Conservation (phyloP, 2,797 vertebrate genomes). For the Chiroxiphia lanceolata region DNA sequence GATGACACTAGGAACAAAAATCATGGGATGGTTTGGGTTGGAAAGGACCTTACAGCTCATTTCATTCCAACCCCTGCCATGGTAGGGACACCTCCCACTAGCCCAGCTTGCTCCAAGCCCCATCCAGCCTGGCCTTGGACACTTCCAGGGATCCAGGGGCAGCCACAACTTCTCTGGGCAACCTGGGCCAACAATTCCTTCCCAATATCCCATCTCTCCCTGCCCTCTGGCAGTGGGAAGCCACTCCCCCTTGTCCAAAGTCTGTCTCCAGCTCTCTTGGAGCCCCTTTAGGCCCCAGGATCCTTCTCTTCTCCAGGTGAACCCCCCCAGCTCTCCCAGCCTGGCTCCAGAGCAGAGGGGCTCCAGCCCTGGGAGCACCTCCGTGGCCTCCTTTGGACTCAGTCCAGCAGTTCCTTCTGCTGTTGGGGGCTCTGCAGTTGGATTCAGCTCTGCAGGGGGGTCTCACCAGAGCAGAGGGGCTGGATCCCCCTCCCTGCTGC, state of each 20-base stretch:
- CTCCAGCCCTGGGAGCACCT: not conserved
- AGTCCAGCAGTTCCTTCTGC: not conserved
- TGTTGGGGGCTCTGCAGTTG: not conserved
- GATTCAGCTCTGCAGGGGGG: not conserved
- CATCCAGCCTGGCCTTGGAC: fast-evolving
- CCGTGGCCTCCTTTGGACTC: fast-evolving
- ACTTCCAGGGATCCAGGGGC: not conserved
- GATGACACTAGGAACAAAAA: not conserved
- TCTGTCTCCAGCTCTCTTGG: not conserved
- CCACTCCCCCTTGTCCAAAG: not conserved
- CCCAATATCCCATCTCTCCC: not conserved
- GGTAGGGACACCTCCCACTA: fast-evolving
- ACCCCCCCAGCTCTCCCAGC: not conserved
- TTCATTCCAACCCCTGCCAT: fast-evolving
- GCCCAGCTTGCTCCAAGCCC: not conserved
- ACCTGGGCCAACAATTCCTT: not conserved
- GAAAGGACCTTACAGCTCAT: not conserved
- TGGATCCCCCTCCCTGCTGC: not conserved
- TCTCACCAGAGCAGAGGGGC: not conserved
- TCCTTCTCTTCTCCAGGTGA: not conserved
- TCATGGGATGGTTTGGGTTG: not conserved
- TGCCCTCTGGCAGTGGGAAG: not conserved
- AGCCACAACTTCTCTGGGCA: not conserved
- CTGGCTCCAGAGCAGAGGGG: not conserved
- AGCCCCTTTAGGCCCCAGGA: not conserved